Base-by-base conservation (phyloP, 1,140 invertebrate species). In the Arion vulgaris region DNA sequence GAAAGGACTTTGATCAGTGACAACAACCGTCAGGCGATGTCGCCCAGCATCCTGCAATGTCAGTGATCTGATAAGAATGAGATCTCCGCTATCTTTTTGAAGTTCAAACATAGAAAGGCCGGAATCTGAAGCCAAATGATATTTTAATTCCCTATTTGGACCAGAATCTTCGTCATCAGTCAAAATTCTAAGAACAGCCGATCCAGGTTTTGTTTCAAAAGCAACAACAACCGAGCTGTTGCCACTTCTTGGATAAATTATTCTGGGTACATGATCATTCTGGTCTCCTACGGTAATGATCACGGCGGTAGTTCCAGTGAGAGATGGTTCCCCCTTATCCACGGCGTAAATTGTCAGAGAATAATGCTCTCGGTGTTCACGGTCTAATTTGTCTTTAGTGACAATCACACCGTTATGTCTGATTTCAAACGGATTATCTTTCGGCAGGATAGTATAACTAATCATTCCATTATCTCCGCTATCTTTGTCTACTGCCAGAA, bases 221-320 rank as follows among this genome's bases (percentile, higher is more conserved):
- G 81, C 69, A 26, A 84, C 38, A 13, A 79, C 62, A 41, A 86
- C 41, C 26, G 85, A 75, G 23, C 62, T 72, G 74, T 84, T 86
- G 94, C 41, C n/a, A 78, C 39, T 53, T 95, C 94, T 88, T 97
- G 97, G 77, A 95, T 94, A 90, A 2, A 95, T 94, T 90, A 98
- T 97, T 23, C 95, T 92, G 0, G 97, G 97, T 74, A 94, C 94
- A 90, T 98, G 97, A 91, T 98, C 97, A 90, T 99, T 98, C 87
- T 96, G 95, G 89, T 98, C 97, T 0, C 94, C 88, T 0, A 98
- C 94, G 2, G 94, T 93, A 0, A 98, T 94, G 26, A 93, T 92
- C 7, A 98, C 83, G 1, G 81, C 62, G 51, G 82, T 83, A 28
- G 83, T 80, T 68, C 85, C 85, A 23, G 86, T 84, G 19, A 83